Evolutionary conservation across 2,888 invertebrate species (phyloP).

Genomic region (Pimpla rufipes): DNA sequence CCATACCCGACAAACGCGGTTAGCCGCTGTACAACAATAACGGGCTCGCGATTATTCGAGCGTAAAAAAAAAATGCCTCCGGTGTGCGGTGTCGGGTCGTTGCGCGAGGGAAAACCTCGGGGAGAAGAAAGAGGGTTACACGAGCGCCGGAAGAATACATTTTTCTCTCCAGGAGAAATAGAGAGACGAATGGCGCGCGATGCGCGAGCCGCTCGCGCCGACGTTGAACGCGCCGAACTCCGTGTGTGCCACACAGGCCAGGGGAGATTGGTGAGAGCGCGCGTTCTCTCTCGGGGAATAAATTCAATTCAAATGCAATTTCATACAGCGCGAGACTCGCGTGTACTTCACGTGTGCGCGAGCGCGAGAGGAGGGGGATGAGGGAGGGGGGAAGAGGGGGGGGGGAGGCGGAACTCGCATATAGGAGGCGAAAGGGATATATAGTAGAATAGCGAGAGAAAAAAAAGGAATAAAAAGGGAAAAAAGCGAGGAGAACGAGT

Average conservation of each 20-base stretch:
- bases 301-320: constrained; percentile 69
- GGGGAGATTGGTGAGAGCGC: constrained; percentile 25
- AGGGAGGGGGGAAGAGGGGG: neutral
- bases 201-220: neutral
- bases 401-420: too few relatives aligned
- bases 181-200: neutral
- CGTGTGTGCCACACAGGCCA: neutral
- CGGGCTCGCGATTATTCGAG: neutral
- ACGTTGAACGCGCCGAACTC: neutral
- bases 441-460: neutral
- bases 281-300: constrained; percentile 55
- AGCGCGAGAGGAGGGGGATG: constrained; percentile 15
- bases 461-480: constrained; percentile 10
- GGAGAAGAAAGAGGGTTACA: neutral
- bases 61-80: too few relatives aligned
- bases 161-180: neutral
- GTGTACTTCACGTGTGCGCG: constrained; percentile 47
- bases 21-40: neutral
- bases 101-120: neutral
- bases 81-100: neutral
- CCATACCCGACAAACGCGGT: too few relatives aligned
- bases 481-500: constrained; percentile 10
- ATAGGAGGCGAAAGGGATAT: constrained; percentile 43
- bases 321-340: constrained; percentile 47
- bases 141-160: neutral